Percentiles rank a stretch among this genome's conserved stretches.
These are phyloP conservation scores for Siniperca scherzeri DNA, from an alignment of 2,797 vertebrate genomes.

Conservation along the genomic window DNA sequence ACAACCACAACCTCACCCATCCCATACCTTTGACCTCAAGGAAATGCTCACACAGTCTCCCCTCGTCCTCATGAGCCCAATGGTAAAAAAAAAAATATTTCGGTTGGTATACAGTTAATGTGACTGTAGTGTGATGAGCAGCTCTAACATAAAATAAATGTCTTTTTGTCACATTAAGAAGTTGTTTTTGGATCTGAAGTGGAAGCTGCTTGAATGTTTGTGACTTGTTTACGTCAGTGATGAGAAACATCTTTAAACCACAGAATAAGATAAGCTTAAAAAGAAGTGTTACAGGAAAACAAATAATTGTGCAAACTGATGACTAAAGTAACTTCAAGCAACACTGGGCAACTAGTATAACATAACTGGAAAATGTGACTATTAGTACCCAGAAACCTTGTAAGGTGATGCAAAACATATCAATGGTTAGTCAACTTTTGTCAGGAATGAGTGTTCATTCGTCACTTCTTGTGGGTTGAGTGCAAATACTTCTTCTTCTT, in stretches of 20 bases:
- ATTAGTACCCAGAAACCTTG: too few species aligned
- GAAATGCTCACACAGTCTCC: neutral
- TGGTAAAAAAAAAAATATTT: neutral
- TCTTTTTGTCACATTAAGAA: neutral
- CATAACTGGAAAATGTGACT: neutral
- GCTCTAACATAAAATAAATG: neutral
- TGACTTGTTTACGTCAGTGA: neutral
- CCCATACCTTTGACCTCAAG: neutral
- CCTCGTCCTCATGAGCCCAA: neutral
- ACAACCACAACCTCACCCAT: neutral
- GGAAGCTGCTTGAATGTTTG: neutral
- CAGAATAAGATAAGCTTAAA: constrained; percentile 15
- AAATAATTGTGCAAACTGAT: neutral
- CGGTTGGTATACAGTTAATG: neutral
- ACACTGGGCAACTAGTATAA: neutral
- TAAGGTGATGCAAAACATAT: neutral
- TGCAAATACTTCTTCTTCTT: neutral
- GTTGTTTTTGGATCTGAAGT: neutral
- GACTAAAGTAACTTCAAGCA: neutral
- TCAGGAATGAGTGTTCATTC: neutral
- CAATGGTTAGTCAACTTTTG: neutral
- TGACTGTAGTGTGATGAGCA: neutral
- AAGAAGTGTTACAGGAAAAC: neutral
- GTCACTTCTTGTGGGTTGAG: neutral
- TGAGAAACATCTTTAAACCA: neutral